phyloP scores from a whole-genome alignment of 1,140 invertebrate genomes.

The Lasioglossum albipes region DNA sequence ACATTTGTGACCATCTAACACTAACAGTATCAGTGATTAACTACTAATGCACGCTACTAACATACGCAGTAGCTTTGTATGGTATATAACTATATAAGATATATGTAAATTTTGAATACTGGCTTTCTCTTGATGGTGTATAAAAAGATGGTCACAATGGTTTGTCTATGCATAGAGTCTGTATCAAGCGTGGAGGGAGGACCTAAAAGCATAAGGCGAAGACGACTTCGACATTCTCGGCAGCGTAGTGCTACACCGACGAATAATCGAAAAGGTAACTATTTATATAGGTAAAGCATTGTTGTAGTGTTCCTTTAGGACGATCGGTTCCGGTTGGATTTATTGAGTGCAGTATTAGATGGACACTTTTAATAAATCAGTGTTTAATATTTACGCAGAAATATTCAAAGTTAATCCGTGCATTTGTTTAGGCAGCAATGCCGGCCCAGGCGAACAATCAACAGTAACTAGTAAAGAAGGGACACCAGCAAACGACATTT shows the following conservation, averaged over 20 bases:
- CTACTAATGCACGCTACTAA: slow-evolving; percentile 66
- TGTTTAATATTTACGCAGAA: slow-evolving; percentile 23
- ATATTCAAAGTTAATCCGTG: slow-evolving; percentile 53
- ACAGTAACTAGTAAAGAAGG: slow-evolving; percentile 73
- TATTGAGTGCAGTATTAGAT: neutral
- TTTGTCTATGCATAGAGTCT: slow-evolving; percentile 81
- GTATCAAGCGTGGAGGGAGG: slow-evolving; percentile 83
- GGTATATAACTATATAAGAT: slow-evolving; percentile 25
- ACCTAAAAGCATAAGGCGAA: slow-evolving; percentile 78
- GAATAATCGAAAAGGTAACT: slow-evolving; percentile 69
- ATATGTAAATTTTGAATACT: slow-evolving; percentile 24
- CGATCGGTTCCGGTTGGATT: slow-evolving; percentile 48
- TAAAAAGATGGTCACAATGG: slow-evolving; percentile 79
- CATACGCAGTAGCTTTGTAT: slow-evolving; percentile 48
- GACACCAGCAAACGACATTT: slow-evolving; percentile 74
- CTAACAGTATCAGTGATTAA: slow-evolving; percentile 47
- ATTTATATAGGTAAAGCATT: neutral
- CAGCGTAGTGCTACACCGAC: slow-evolving; percentile 78
- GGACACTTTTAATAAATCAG: neutral
- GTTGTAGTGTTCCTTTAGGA: slow-evolving; percentile 54
- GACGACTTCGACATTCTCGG: slow-evolving; percentile 72
- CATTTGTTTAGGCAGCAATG: slow-evolving; percentile 74
- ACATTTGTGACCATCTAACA: slow-evolving; percentile 80
- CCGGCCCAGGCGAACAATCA: slow-evolving; percentile 75
- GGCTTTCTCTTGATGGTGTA: slow-evolving; percentile 27